A percentile compares a stretch with the other conserved stretches of the same genome.
phyloP scores from a whole-genome alignment of 1,140 invertebrate genomes.

The Druon quercuslanigerum region DNA sequence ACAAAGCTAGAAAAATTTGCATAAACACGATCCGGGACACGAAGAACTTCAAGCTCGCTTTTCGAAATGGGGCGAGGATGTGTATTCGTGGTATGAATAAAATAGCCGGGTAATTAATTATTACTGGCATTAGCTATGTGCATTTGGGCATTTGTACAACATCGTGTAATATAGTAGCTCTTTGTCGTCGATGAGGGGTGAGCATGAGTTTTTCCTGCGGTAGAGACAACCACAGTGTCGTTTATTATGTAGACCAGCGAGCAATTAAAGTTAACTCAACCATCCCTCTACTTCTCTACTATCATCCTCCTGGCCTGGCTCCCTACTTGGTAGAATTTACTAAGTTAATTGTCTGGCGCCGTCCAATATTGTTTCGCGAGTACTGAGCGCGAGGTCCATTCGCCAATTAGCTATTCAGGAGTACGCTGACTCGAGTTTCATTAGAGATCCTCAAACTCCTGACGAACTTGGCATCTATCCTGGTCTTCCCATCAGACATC shows the following conservation, averaged over 20 bases:
- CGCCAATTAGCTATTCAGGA: slow-evolving; percentile 31
- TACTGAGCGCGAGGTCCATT: slow-evolving; percentile 11
- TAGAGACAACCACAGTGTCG: not conserved
- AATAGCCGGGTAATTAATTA: not conserved
- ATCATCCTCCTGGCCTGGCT: slow-evolving; percentile 8
- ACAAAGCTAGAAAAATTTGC: not conserved
- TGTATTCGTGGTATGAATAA: not conserved
- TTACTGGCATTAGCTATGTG: slow-evolving; percentile 6
- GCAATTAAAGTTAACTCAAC: slow-evolving; percentile 23
- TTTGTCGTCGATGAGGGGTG: not conserved
- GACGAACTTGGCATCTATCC: slow-evolving; percentile 16
- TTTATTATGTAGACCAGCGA: slow-evolving; percentile 18
- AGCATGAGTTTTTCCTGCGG: not conserved
- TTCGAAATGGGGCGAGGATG: not conserved
- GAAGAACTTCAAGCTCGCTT: not conserved
- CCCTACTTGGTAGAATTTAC: slow-evolving; percentile 17
- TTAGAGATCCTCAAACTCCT: slow-evolving; percentile 25
- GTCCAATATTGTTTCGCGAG: slow-evolving; percentile 23
- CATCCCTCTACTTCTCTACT: slow-evolving; percentile 23
- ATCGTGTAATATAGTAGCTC: not conserved
- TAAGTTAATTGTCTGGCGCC: slow-evolving; percentile 31
- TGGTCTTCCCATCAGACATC: not conserved
- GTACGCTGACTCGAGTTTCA: slow-evolving; percentile 14
- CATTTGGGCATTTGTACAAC: not conserved
- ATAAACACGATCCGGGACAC: not conserved